phyloP scores from a whole-genome alignment of 64 coral and sea anemone species.

The Hydrozoanthus tunicans region DNA sequence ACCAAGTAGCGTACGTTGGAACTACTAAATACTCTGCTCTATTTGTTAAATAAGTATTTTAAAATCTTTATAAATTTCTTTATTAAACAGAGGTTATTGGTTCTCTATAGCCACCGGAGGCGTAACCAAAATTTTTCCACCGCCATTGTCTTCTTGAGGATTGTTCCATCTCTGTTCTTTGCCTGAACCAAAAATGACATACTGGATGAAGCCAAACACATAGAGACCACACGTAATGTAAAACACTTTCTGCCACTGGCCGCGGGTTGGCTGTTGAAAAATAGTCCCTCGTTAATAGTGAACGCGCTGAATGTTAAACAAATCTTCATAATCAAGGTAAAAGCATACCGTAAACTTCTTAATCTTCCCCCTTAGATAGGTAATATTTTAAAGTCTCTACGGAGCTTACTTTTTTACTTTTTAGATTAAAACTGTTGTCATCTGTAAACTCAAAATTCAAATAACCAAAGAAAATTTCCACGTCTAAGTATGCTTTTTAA shows the following conservation, averaged over 20 bases:
- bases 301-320: not conserved
- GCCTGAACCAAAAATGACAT: slow-evolving; percentile 16
- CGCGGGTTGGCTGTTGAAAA: slow-evolving; percentile 35
- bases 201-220: slow-evolving; percentile 20
- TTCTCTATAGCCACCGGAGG: not conserved
- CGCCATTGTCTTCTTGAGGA: not conserved
- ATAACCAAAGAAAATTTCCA: too few species aligned
- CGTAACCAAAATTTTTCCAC: not conserved
- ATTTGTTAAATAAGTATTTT: too few species aligned
- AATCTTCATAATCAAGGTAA: not conserved
- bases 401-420: too few species aligned
- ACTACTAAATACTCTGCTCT: too few species aligned
- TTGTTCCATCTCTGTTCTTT: slow-evolving; percentile 43
- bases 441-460: too few species aligned
- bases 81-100: not conserved
- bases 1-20: too few species aligned
- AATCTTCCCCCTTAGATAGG: too few species aligned
- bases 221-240: slow-evolving; percentile 46
- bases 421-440: too few species aligned
- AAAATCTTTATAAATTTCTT: too few species aligned
- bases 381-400: too few species aligned
- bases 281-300: not conserved
- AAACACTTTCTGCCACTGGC: slow-evolving; percentile 43
- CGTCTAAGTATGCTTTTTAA: too few species aligned
- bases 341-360: too few species aligned